Evolutionary conservation across 2,888 invertebrate species (phyloP).

Genomic region (Priocnemis perturbator): DNA sequence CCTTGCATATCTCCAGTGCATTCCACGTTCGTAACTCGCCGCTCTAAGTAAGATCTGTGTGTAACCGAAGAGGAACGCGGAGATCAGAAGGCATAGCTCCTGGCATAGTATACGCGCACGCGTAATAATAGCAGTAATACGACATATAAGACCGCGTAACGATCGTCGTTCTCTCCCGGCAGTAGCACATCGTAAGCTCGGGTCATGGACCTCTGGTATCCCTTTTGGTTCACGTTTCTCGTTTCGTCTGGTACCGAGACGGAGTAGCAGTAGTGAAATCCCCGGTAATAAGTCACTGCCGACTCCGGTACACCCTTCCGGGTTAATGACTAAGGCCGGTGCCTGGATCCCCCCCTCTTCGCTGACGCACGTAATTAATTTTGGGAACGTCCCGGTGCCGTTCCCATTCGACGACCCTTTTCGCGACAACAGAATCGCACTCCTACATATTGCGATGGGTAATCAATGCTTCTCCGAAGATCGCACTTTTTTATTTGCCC

Average conservation of each 20-base stretch:
- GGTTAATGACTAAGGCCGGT: slow-evolving; percentile 46
- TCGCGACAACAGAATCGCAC: not conserved
- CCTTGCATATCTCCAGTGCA: too few species aligned
- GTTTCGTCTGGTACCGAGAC: slow-evolving; percentile 30
- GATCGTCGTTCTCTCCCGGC: slow-evolving; percentile 44
- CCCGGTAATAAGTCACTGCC: slow-evolving; percentile 47
- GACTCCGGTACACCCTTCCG: slow-evolving; percentile 46
- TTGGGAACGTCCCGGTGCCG: slow-evolving; percentile 12
- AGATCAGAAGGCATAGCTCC: slow-evolving; percentile 40
- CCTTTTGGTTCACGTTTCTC: slow-evolving; percentile 45
- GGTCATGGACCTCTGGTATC: slow-evolving; percentile 56
- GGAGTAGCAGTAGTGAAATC: slow-evolving; percentile 28
- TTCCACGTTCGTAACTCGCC: not conserved
- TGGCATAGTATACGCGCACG: slow-evolving; percentile 43
- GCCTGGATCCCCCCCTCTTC: slow-evolving; percentile 13
- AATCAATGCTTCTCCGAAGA: too few species aligned
- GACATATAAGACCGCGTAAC: slow-evolving; percentile 49
- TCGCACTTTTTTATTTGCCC: too few species aligned
- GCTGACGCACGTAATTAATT: slow-evolving; percentile 15
- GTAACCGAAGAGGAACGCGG: slow-evolving; percentile 12
- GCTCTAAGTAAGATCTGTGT: not conserved
- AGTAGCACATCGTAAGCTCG: slow-evolving; percentile 35
- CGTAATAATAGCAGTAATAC: slow-evolving; percentile 60
- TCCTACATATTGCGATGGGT: too few species aligned
- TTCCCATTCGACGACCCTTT: too few species aligned